Conservation (phyloP, 2,888 invertebrate species). For the Oeneis ivallda region DNA sequence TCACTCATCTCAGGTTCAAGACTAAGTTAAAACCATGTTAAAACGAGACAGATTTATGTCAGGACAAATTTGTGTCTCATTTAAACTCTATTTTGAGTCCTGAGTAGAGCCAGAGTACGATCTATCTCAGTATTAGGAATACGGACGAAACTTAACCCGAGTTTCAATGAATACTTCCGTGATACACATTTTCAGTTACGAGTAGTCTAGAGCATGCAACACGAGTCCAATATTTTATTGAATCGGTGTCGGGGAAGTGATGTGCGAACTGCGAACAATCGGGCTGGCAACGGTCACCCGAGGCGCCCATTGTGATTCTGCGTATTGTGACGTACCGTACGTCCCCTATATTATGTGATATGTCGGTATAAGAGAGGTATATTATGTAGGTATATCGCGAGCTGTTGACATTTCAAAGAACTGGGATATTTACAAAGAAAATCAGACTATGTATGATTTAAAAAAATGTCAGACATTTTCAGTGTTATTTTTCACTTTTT, state of each 20-base stretch:
- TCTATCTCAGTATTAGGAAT: too few species aligned
- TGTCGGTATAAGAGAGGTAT: background rate
- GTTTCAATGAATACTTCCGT: background rate
- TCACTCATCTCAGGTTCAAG: too few species aligned
- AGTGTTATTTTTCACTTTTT: too few species aligned
- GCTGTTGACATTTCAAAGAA: slow-evolving; percentile 12
- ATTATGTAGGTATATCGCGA: too few species aligned
- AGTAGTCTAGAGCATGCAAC: background rate
- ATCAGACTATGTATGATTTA: too few species aligned
- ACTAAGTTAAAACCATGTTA: too few species aligned
- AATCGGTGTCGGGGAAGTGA: slow-evolving; percentile 13
- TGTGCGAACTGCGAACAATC: slow-evolving; percentile 32
- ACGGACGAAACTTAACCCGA: background rate
- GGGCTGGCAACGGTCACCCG: slow-evolving; percentile 38
- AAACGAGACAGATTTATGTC: too few species aligned
- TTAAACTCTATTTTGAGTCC: too few species aligned
- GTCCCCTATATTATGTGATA: background rate
- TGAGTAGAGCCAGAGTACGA: too few species aligned
- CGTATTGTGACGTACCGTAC: slow-evolving; percentile 31
- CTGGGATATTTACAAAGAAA: background rate
- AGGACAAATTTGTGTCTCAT: too few species aligned
- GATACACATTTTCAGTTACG: background rate
- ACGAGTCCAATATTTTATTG: slow-evolving; percentile 16
- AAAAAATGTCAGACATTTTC: too few species aligned
- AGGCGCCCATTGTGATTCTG: slow-evolving; percentile 36